Evolutionary conservation across 53 echinoderm and acorn worm species (phyloP).

Genomic region (Luidia sarsii): DNA sequence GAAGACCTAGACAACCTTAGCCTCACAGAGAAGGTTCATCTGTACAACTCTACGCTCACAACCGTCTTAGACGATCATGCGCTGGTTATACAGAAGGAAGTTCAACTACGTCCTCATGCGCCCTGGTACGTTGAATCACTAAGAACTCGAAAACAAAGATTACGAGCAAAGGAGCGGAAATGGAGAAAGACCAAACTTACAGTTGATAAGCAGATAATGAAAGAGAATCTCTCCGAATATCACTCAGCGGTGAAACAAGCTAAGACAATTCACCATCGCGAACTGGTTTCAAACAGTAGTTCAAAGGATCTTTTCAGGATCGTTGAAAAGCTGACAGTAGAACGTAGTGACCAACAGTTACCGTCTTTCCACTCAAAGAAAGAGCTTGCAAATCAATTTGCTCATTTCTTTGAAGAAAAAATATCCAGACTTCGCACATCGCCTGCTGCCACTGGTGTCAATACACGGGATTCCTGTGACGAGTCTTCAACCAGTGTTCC

Average conservation of each 20-base stretch:
- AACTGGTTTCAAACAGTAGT: not conserved
- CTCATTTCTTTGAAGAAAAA: too few species aligned
- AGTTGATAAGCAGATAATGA: not conserved
- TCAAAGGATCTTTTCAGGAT: not conserved
- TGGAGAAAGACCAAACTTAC: not conserved
- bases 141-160: not conserved
- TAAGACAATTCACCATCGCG: not conserved
- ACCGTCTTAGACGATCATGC: not conserved
- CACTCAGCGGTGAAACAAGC: not conserved
- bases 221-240: not conserved
- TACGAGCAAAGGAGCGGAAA: not conserved
- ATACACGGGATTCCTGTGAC: too few species aligned
- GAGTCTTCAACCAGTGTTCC: too few species aligned
- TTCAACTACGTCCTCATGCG: not conserved
- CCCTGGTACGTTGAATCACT: not conserved
- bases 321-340: conserved; percentile 10
- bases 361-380: too few species aligned
- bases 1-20: not conserved
- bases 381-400: too few species aligned
- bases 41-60: conserved; percentile 1
- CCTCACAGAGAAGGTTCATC: not conserved
- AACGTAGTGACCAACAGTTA: not conserved
- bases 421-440: too few species aligned
- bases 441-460: too few species aligned
- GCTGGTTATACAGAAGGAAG: not conserved